Evolutionary conservation across 2,888 invertebrate species (phyloP).

Genomic region (Agrotis clavis): DNA sequence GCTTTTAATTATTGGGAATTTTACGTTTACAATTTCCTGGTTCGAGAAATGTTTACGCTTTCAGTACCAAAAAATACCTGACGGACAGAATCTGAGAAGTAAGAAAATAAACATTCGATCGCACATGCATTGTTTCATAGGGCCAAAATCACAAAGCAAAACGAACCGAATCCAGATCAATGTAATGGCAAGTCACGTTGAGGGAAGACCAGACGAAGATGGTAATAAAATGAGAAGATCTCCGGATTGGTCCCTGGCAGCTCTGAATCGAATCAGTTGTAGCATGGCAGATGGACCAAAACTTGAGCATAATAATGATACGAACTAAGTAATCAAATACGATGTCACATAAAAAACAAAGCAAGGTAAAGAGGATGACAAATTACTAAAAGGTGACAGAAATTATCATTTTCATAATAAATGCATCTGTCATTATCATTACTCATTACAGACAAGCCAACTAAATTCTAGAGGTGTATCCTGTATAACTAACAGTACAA

Average conservation of each 20-base stretch:
- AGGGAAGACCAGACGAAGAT: not conserved
- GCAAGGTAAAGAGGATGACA: not conserved
- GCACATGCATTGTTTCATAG: not conserved
- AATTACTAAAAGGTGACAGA: constrained; percentile 9
- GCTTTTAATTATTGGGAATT: constrained; percentile 29
- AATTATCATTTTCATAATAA: constrained; percentile 15
- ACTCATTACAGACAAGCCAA: constrained; percentile 38
- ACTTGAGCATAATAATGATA: not conserved
- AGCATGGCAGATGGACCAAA: not conserved
- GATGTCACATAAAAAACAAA: not conserved
- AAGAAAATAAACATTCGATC: not conserved
- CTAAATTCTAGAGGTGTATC: constrained; percentile 31
- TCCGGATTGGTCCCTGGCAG: not conserved
- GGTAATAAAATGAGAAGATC: not conserved
- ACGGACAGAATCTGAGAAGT: not conserved
- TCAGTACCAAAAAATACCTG: not conserved
- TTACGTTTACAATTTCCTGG: not conserved
- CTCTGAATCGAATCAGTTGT: not conserved
- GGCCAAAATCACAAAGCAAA: not conserved
- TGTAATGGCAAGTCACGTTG: not conserved
- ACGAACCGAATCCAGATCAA: no score
- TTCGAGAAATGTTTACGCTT: not conserved
- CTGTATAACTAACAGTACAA: constrained; percentile 10
- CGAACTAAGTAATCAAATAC: not conserved
- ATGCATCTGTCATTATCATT: constrained; percentile 15